Percentiles rank a stretch among this genome's conserved stretches.
These are phyloP conservation scores for Bubalus kerabau DNA, from an alignment of 2,113 vertebrate genomes.

Conservation along the genomic window DNA sequence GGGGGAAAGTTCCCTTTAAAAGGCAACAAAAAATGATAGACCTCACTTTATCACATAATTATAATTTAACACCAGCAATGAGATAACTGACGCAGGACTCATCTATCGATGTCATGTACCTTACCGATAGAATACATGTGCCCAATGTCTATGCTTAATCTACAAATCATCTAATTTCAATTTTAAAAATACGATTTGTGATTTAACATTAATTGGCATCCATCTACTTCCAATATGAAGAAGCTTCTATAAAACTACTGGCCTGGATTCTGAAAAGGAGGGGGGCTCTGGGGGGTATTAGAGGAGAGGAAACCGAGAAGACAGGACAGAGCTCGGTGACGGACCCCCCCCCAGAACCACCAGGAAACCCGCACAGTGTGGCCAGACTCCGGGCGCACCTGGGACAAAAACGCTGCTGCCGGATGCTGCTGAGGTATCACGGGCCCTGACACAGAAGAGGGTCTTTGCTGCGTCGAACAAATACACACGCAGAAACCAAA, in stretches of 20 bases:
- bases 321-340: not conserved
- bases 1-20: not conserved
- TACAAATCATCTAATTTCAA: not conserved
- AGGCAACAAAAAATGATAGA: not conserved
- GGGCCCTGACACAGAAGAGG: not conserved
- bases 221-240: not conserved
- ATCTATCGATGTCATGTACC: not conserved
- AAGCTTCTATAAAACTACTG: not conserved
- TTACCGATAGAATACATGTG: not conserved
- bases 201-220: not conserved
- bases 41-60: not conserved
- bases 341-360: not conserved
- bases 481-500: not conserved
- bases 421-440: not conserved
- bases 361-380: not conserved
- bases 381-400: no score
- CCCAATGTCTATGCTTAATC: not conserved
- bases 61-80: not conserved
- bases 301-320: not conserved
- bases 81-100: not conserved
- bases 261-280: not conserved
- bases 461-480: not conserved
- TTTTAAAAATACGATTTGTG: not conserved
- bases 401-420: not conserved
- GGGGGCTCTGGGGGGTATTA: not conserved